These are phyloP conservation scores for Ciconia stormi DNA, from an alignment of 2,113 vertebrate species.

Conservation along the genomic window DNA sequence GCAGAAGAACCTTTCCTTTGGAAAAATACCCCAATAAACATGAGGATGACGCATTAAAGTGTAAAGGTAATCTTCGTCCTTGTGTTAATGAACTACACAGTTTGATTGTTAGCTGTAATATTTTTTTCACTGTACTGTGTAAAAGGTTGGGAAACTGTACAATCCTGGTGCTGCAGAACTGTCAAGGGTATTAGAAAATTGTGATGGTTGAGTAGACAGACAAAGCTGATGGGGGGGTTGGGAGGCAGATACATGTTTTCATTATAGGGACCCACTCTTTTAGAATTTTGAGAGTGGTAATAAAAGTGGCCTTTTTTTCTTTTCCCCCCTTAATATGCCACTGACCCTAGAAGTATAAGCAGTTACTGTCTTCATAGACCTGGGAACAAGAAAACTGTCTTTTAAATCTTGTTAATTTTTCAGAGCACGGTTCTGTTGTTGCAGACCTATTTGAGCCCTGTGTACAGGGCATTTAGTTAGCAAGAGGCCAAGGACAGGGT, in stretches of 20 bases:
- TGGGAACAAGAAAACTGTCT: neutral
- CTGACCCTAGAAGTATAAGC: neutral
- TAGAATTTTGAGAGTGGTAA: neutral
- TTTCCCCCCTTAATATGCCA: neutral
- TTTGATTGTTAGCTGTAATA: neutral
- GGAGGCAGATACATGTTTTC: neutral
- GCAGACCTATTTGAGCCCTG: neutral
- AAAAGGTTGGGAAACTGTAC: neutral
- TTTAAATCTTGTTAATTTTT: neutral
- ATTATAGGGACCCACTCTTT: neutral
- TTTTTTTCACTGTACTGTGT: neutral
- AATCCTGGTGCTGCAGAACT: neutral
- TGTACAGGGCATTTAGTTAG: neutral
- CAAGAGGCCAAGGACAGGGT: neutral
- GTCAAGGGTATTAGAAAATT: neutral
- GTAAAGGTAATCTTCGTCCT: neutral
- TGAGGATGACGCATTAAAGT: accelerated
- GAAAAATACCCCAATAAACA: neutral
- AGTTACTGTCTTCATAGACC: neutral
- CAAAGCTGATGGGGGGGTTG: neutral
- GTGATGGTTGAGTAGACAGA: neutral
- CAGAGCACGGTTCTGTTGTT: neutral
- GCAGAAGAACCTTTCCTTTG: neutral
- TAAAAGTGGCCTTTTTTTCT: neutral
- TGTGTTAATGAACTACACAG: neutral